Evolutionary conservation across 2,113 vertebrate species (phyloP), one percentile per base, ranked within the genome.

Genomic region (Terrapene triunguis): DNA sequence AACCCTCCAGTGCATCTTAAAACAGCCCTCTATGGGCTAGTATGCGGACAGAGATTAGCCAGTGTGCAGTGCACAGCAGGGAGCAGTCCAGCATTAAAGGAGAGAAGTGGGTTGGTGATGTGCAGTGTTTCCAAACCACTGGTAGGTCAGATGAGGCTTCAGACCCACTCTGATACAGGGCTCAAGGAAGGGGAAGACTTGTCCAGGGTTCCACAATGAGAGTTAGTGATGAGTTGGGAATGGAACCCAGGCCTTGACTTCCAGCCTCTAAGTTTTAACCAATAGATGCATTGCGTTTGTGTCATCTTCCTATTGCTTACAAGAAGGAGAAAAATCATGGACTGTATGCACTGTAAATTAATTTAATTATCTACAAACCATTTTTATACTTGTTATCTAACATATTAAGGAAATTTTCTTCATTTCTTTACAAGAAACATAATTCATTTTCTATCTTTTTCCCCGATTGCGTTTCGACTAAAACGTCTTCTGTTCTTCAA

Each of bases 401-500:
- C n/a, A 27, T 22, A 89, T 4, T 13, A 50, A 89, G 8, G n/a
- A 94, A 8, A 81, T 54, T 53, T 24, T 81, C 21, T 25, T 38
- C 35, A 72, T 16, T 38, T 38, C 32, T 81, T 50, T 54, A 81
- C 22, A 22, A 54, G 51, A 81, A 81, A 53, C 35, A 81, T 3
- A 17, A 72, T 21, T 89, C 1, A 57, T 87, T 90, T 95, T 59
- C 50, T 59, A 85, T 48, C 8, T 84, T 88, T 81, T 35, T 85
- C 5, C 89, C 6, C 65, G 84, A 38, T 55, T 62, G 35, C 2
- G 1, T 1, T 94, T 92, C 80, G 42, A 93, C 88, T 35, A 89
- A 1, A 94, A 94, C 50, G 69, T 69, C 35, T 89, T 82, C 86
- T 90, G 54, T 21, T 32, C 82, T 96, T 95, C 78, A 87, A 8